Evolutionary conservation across 2,113 vertebrate species (phyloP).

Genomic region (Vulpes vulpes): DNA sequence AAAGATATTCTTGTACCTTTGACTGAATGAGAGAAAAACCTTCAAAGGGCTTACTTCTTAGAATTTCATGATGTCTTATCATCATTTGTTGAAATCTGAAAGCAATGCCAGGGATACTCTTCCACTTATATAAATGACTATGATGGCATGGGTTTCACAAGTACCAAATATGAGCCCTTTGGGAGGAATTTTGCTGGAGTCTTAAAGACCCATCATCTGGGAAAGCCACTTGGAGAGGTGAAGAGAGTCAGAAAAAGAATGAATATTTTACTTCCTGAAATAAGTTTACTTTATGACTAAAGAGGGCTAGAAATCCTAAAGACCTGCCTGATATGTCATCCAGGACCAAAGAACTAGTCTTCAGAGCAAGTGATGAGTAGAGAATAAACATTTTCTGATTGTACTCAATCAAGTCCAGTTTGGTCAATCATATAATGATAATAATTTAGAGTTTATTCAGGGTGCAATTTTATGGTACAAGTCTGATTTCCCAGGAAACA

Average conservation of each 20-base stretch:
- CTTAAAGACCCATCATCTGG: background rate
- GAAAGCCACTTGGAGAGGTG: background rate
- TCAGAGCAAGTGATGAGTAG: background rate
- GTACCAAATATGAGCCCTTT: background rate
- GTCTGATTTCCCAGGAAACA: background rate
- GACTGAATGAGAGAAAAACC: background rate
- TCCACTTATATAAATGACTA: background rate
- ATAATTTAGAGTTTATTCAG: background rate
- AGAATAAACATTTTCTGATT: background rate
- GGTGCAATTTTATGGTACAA: background rate
- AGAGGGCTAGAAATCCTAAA: background rate
- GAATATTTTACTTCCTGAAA: background rate
- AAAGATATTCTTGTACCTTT: background rate
- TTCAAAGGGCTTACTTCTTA: background rate
- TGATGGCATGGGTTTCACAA: background rate
- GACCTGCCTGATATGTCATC: background rate
- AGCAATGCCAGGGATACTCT: background rate
- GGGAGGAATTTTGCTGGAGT: background rate
- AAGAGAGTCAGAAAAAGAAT: background rate
- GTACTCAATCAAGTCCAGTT: background rate
- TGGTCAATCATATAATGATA: background rate
- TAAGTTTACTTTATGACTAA: background rate
- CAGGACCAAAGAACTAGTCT: background rate
- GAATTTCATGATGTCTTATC: background rate
- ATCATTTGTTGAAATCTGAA: background rate